These are phyloP conservation scores for Aldabrachelys gigantea DNA, from an alignment of 2,113 vertebrate species.

Conservation along the genomic window DNA sequence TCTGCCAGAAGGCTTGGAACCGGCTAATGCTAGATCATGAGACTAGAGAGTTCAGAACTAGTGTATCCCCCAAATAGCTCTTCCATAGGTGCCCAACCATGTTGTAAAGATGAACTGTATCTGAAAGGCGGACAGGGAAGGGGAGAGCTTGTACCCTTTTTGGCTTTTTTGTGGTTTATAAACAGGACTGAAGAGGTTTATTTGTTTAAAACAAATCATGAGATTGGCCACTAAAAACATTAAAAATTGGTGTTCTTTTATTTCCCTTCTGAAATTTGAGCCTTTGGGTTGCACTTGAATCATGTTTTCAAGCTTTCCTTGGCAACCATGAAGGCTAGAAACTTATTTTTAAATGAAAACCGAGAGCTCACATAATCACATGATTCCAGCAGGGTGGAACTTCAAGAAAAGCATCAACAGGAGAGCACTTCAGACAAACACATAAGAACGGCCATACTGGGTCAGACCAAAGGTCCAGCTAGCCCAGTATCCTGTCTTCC, in stretches of 20 bases:
- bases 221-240: not conserved
- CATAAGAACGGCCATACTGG: too few relatives aligned
- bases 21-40: not conserved
- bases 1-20: not conserved
- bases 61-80: not conserved
- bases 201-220: not conserved
- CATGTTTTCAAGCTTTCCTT: not conserved
- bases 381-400: not conserved
- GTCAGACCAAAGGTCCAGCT: too few relatives aligned
- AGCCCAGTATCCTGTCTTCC: too few relatives aligned
- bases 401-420: not conserved
- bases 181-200: conserved; percentile 15
- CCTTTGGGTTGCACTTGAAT: not conserved
- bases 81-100: not conserved
- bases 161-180: conserved; percentile 12
- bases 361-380: not conserved
- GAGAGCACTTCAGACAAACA: not conserved
- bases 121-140: not conserved
- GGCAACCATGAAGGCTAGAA: not conserved
- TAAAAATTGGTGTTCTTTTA: not conserved
- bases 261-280: not conserved
- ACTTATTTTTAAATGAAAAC: not conserved
- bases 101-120: conserved; percentile 22
- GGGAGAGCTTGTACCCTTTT: conserved; percentile 3
- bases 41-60: not conserved